These are phyloP conservation scores for Brachionus sp. DNA, from an alignment of 1,140 invertebrate genomes.

Conservation along the genomic window DNA sequence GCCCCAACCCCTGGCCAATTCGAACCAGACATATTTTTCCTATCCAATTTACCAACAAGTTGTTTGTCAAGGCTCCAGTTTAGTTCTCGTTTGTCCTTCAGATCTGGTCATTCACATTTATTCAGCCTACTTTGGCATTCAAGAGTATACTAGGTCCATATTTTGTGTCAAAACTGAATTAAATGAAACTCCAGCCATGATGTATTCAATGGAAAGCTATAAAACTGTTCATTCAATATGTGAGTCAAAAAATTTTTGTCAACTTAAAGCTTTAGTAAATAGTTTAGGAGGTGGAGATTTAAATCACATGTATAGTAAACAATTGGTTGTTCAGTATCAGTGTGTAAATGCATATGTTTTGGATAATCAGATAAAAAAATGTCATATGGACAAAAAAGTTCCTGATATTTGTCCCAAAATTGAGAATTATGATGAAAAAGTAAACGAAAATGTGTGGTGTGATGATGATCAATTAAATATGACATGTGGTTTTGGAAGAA, in stretches of 20 bases:
- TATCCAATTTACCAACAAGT: conserved; percentile 28
- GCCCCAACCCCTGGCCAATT: background rate
- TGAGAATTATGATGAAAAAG: background rate
- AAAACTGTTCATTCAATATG: background rate
- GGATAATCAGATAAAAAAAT: background rate
- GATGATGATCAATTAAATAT: conserved; percentile 2
- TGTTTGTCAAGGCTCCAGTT: background rate
- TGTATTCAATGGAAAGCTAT: background rate
- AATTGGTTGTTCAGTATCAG: conserved; percentile 25
- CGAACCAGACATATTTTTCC: background rate
- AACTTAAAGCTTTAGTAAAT: background rate
- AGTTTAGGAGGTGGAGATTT: conserved; percentile 34
- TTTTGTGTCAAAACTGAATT: background rate
- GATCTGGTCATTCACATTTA: conserved; percentile 25
- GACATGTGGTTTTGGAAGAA: background rate
- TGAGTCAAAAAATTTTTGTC: background rate
- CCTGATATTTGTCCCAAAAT: conserved; percentile 13
- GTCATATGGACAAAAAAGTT: background rate
- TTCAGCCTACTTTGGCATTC: conserved; percentile 42
- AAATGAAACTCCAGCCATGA: background rate
- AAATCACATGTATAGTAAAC: background rate
- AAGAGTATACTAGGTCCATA: background rate
- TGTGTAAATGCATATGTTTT: background rate
- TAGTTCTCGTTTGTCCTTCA: background rate
- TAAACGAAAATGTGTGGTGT: conserved; percentile 19